phyloP scores from a whole-genome alignment of 2,888 invertebrate genomes.

The Sepioteuthis lessoniana region DNA sequence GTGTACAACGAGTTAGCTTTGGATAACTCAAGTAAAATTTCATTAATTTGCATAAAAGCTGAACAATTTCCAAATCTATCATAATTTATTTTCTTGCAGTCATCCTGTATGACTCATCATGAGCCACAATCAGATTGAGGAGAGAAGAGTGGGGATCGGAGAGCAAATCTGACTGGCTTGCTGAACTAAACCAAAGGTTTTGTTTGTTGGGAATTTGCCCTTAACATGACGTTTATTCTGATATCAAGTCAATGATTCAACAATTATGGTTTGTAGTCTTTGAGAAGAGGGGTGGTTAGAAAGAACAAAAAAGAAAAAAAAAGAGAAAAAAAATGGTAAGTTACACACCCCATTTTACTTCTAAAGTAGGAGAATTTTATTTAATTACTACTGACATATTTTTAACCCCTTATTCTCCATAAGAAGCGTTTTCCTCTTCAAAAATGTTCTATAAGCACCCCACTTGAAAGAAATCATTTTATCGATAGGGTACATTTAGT shows the following conservation, averaged over 20 bases:
- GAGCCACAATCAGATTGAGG: not conserved
- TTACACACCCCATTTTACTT: not conserved
- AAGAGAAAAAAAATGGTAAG: not conserved
- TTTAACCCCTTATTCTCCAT: not conserved
- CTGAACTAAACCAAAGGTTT: not conserved
- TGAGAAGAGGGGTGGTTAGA: no score
- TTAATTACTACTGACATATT: not conserved
- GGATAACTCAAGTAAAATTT: not conserved
- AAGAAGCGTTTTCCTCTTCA: no score
- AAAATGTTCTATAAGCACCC: no score
- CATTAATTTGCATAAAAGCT: slow-evolving; percentile 23
- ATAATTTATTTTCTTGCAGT: slow-evolving; percentile 12
- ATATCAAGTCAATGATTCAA: not conserved
- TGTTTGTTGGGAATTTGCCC: not conserved
- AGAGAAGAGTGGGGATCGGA: not conserved
- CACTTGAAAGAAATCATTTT: no score
- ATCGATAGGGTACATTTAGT: no score
- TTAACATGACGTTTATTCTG: not conserved
- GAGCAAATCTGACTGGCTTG: not conserved
- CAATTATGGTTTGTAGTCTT: not conserved
- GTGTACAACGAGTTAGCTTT: not conserved
- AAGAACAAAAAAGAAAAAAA: no score
- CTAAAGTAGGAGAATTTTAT: not conserved
- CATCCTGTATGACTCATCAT: slow-evolving; percentile 9
- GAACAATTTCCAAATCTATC: slow-evolving; percentile 1